A percentile compares a stretch with the other conserved stretches of the same genome.
These are phyloP conservation scores for Corvus cornix DNA, from an alignment of 2,113 vertebrate species.

Conservation along the genomic window DNA sequence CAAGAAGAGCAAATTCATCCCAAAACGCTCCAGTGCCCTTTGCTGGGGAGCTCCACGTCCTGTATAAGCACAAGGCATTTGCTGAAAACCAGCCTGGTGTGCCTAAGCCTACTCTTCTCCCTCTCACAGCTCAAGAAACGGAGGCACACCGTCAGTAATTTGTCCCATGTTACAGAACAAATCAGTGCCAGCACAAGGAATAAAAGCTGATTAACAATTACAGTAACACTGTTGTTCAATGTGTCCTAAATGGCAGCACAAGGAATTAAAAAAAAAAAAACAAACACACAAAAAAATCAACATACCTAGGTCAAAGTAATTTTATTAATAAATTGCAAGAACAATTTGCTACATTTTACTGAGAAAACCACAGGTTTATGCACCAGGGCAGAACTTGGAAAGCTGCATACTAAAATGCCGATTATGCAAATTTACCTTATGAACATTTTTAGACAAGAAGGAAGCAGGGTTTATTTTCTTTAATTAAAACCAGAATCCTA, in stretches of 20 bases:
- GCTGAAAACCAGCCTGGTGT: neutral
- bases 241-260: neutral
- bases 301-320: neutral
- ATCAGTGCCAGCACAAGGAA: neutral
- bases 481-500: constrained; percentile 54
- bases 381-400: neutral
- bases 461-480: constrained; percentile 34
- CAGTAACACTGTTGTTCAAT: neutral
- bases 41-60: neutral
- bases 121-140: neutral
- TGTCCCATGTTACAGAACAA: neutral
- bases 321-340: constrained; percentile 36
- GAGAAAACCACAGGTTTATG: neutral
- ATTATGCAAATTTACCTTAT: constrained; percentile 28
- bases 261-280: neutral
- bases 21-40: neutral
- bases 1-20: neutral
- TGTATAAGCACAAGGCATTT: neutral
- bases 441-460: constrained; percentile 45
- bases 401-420: neutral
- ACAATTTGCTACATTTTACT: neutral
- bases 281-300: neutral
- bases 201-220: neutral
- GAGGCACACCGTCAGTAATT: neutral
- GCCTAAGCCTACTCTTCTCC: neutral